These are phyloP conservation scores for Lophius piscatorius DNA, from an alignment of 2,113 vertebrate species.

Conservation along the genomic window DNA sequence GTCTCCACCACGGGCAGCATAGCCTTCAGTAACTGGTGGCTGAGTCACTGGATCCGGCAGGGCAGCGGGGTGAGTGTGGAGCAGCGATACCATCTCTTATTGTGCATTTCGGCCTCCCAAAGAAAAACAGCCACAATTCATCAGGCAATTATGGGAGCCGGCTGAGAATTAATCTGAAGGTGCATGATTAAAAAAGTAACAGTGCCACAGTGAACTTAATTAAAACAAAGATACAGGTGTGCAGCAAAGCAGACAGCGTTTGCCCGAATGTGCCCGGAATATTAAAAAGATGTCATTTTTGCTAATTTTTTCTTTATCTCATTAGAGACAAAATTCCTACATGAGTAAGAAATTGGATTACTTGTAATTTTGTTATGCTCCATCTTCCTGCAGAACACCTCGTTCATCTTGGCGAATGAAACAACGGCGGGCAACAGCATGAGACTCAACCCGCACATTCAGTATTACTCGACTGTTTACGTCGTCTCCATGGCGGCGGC, in stretches of 20 bases:
- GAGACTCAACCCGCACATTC: slow-evolving; percentile 81
- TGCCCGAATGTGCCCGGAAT: slow-evolving; percentile 63
- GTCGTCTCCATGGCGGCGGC: slow-evolving; percentile 77
- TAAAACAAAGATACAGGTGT: slow-evolving; percentile 79
- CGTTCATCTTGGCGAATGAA: slow-evolving; percentile 75
- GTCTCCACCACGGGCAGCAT: slow-evolving; percentile 81
- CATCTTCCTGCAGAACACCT: slow-evolving; percentile 79
- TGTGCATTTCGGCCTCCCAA: slow-evolving; percentile 29
- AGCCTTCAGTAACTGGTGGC: slow-evolving; percentile 85
- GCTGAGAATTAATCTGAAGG: slow-evolving; percentile 68
- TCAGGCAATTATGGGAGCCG: slow-evolving; percentile 46
- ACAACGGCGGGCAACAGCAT: slow-evolving; percentile 78
- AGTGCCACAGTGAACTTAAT: slow-evolving; percentile 70
- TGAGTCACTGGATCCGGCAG: slow-evolving; percentile 84
- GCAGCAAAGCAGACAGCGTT: slow-evolving; percentile 58
- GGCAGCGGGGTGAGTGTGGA: slow-evolving; percentile 78
- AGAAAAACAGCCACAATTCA: slow-evolving; percentile 45
- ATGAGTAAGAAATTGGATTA: slow-evolving; percentile 19
- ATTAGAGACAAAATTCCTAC: slow-evolving; percentile 45
- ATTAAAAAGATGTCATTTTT: slow-evolving; percentile 45
- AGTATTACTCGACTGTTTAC: slow-evolving; percentile 81
- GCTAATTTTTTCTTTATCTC: slow-evolving; percentile 49
- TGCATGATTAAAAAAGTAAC: slow-evolving; percentile 71
- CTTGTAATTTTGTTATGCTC: slow-evolving; percentile 49
- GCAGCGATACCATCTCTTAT: slow-evolving; percentile 1